Conservation (phyloP, 2,113 vertebrate species). For the Otis tarda region DNA sequence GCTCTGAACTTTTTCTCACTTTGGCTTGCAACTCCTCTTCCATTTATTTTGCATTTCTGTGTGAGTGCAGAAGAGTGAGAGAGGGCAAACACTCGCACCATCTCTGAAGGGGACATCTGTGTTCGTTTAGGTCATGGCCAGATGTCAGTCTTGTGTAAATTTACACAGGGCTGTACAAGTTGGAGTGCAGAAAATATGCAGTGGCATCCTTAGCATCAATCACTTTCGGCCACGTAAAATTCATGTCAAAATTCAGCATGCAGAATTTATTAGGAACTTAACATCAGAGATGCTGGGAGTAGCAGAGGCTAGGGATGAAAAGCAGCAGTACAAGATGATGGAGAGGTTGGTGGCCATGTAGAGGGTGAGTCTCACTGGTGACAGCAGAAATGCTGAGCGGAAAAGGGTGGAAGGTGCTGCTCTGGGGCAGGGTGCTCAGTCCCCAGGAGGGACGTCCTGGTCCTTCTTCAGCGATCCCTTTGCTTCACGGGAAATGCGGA, state of each 20-base stretch:
- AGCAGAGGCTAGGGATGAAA: not conserved
- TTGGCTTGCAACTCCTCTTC: not conserved
- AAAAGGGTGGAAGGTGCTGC: not conserved
- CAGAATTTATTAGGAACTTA: not conserved
- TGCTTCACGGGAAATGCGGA: rapidly evolving
- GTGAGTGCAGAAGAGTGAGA: not conserved
- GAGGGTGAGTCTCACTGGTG: not conserved
- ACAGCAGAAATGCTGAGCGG: not conserved
- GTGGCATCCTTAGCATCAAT: rapidly evolving
- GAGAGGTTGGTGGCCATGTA: rapidly evolving
- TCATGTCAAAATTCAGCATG: not conserved
- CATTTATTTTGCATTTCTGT: not conserved
- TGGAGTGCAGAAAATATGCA: not conserved
- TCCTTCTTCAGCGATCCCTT: not conserved
- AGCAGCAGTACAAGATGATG: not conserved
- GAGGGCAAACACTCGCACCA: not conserved
- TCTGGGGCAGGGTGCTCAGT: not conserved
- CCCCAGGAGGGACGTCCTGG: not conserved
- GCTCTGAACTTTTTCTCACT: not conserved
- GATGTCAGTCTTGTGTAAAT: not conserved
- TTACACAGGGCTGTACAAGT: not conserved
- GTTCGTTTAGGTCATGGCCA: not conserved
- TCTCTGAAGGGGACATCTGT: not conserved
- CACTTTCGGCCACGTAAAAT: not conserved
- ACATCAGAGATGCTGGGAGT: not conserved